phyloP scores from a whole-genome alignment of 2,113 vertebrate species.

The Nycticryphes semicollaris region DNA sequence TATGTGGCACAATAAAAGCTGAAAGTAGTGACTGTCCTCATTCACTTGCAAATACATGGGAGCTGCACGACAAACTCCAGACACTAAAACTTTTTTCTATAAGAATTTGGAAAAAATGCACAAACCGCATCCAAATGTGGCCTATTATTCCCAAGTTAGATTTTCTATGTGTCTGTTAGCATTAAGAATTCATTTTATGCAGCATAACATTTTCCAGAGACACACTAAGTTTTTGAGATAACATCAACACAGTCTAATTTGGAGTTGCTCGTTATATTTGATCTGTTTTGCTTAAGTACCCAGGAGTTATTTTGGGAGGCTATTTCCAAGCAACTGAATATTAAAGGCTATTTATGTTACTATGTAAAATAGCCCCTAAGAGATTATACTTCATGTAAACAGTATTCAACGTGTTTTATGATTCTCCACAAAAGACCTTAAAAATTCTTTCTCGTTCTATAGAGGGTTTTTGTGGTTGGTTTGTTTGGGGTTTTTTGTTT shows the following conservation, averaged over 20 bases:
- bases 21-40: not conserved
- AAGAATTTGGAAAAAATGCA: not conserved
- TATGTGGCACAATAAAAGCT: not conserved
- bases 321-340: not conserved
- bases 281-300: not conserved
- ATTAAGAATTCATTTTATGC: constrained; percentile 9
- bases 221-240: not conserved
- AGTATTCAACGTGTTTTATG: not conserved
- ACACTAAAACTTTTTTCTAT: not conserved
- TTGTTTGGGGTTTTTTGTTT: too few species aligned
- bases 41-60: not conserved
- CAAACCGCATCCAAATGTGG: not conserved
- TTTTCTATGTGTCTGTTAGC: not conserved
- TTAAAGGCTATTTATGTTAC: not conserved
- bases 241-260: not conserved
- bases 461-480: not conserved
- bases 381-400: not conserved
- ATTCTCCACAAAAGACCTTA: not conserved
- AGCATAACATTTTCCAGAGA: not conserved
- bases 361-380: not conserved
- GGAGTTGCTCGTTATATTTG: not conserved
- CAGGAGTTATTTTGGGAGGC: not conserved
- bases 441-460: not conserved
- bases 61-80: constrained; percentile 8
- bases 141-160: not conserved